A percentile compares a stretch with the other conserved stretches of the same genome.
Conservation (phyloP, 2,888 invertebrate genomes). For the Leuctra nigra region DNA sequence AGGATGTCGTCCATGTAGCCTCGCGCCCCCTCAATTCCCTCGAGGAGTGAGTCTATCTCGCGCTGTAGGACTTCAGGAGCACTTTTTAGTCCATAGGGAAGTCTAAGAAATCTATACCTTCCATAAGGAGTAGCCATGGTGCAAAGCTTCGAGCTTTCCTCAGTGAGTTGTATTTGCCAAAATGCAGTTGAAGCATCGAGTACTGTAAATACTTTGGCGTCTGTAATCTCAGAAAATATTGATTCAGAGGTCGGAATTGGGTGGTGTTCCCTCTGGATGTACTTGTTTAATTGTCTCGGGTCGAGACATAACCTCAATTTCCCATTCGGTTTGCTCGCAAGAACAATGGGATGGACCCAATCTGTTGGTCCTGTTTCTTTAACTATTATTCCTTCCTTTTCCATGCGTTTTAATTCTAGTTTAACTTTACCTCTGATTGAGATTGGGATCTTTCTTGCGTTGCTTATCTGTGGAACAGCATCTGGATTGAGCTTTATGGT, state of each 20-base stretch:
- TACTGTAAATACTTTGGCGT: conserved; percentile 9
- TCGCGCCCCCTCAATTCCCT: conserved; percentile 27
- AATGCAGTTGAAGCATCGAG: conserved; percentile 20
- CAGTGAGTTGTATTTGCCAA: conserved; percentile 18
- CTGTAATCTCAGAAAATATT: background rate
- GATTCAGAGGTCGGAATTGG: background rate
- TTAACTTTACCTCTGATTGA: conserved; percentile 1
- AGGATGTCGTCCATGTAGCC: conserved; percentile 32
- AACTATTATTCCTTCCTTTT: background rate
- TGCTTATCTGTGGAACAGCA: background rate
- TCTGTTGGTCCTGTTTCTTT: conserved; percentile 12
- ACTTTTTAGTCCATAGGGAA: conserved; percentile 23
- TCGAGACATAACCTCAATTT: conserved; percentile 14
- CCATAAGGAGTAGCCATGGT: conserved; percentile 22
- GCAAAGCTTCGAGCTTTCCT: conserved; percentile 12
- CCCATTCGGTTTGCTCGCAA: conserved; percentile 13
- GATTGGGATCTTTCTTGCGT: background rate
- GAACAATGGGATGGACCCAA: conserved; percentile 5
- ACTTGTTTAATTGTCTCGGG: conserved; percentile 6
- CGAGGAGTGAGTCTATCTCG: conserved; percentile 28
- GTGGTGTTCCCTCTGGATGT: conserved; percentile 1
- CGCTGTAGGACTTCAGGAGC: conserved; percentile 26
- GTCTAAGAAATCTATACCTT: conserved; percentile 18
- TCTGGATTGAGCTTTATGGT: background rate
- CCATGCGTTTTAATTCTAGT: background rate